Conservation (phyloP, 2,888 invertebrate genomes). For the Caenorhabditis panamensis region DNA sequence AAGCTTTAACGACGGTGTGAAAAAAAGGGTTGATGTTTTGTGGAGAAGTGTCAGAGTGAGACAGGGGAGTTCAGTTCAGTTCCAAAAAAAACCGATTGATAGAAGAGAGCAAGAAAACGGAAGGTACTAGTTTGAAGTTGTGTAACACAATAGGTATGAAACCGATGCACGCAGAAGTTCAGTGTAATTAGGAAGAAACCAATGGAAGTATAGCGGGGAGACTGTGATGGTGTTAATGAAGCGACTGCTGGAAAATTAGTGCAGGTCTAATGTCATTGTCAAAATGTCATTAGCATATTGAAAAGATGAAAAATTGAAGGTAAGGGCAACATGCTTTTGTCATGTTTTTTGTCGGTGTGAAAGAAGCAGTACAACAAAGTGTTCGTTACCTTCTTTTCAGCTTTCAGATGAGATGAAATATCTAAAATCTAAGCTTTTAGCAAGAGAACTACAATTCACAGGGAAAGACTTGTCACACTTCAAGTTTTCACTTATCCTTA, state of each 20-base stretch:
- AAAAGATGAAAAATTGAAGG: constrained; percentile 9
- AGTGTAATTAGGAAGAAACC: constrained; percentile 10
- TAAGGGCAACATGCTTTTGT: constrained; percentile 25
- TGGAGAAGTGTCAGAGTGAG: constrained; percentile 25
- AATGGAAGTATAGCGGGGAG: background rate
- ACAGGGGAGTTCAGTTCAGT: constrained; percentile 9
- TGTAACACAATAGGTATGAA: constrained; percentile 35
- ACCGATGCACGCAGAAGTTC: constrained; percentile 23
- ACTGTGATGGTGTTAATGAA: constrained; percentile 30
- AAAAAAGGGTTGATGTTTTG: constrained; percentile 12
- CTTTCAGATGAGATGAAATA: constrained; percentile 15
- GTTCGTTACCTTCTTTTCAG: constrained; percentile 39
- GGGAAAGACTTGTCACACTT: background rate
- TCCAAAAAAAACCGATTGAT: constrained; percentile 52
- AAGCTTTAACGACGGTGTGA: constrained; percentile 59
- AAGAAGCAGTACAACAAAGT: constrained; percentile 50
- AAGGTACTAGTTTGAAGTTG: constrained; percentile 23
- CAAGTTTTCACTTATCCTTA: background rate
- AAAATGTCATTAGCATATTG: constrained; percentile 4
- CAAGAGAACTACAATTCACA: no score
- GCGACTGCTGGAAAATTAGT: constrained; percentile 46
- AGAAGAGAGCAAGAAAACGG: constrained; percentile 42
- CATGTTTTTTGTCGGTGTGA: background rate
- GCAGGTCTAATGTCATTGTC: constrained; percentile 38
- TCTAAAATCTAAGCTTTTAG: constrained; percentile 2